Conservation (phyloP, 1,140 invertebrate genomes). For the Radopholus similis region DNA sequence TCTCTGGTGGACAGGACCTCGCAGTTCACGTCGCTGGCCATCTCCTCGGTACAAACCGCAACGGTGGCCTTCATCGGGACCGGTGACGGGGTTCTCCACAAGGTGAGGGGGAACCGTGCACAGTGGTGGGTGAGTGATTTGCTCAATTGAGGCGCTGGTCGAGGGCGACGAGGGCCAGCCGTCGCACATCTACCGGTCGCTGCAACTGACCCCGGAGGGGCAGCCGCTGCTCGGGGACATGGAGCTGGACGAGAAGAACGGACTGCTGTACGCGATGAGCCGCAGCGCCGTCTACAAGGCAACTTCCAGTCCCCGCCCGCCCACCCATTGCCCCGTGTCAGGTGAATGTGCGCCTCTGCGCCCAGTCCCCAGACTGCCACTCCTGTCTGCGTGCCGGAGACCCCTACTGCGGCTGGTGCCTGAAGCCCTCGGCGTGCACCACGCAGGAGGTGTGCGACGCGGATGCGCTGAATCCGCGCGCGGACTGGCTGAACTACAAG, state of each 20-base stretch:
- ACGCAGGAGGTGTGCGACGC: slow-evolving; percentile 30
- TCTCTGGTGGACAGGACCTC: slow-evolving; percentile 37
- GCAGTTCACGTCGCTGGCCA: slow-evolving; percentile 40
- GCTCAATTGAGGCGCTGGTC: slow-evolving; percentile 6
- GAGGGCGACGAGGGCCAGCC: slow-evolving; percentile 26
- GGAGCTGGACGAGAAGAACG: slow-evolving; percentile 49
- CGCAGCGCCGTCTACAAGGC: slow-evolving; percentile 43
- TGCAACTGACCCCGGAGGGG: slow-evolving; percentile 40
- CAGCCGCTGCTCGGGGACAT: slow-evolving; percentile 40
- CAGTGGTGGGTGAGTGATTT: not conserved
- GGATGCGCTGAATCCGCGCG: slow-evolving; percentile 26
- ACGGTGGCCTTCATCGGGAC: slow-evolving; percentile 60
- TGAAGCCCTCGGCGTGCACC: slow-evolving; percentile 32
- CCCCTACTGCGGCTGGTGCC: slow-evolving; percentile 59
- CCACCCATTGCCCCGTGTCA: slow-evolving; percentile 13
- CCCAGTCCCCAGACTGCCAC: slow-evolving; percentile 36
- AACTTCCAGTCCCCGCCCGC: too few species aligned
- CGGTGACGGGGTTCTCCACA: slow-evolving; percentile 43
- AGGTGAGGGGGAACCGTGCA: slow-evolving; percentile 26
- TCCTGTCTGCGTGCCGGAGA: slow-evolving; percentile 48
- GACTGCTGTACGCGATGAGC: slow-evolving; percentile 37
- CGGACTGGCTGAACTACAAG: slow-evolving; percentile 57
- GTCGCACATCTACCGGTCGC: slow-evolving; percentile 44
- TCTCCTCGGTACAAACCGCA: slow-evolving; percentile 42
- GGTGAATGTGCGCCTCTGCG: slow-evolving; percentile 45